A percentile compares a stretch with the other conserved stretches of the same genome.
These are phyloP conservation scores for Eptesicus fuscus DNA, from an alignment of 2,113 vertebrate species.

Conservation along the genomic window DNA sequence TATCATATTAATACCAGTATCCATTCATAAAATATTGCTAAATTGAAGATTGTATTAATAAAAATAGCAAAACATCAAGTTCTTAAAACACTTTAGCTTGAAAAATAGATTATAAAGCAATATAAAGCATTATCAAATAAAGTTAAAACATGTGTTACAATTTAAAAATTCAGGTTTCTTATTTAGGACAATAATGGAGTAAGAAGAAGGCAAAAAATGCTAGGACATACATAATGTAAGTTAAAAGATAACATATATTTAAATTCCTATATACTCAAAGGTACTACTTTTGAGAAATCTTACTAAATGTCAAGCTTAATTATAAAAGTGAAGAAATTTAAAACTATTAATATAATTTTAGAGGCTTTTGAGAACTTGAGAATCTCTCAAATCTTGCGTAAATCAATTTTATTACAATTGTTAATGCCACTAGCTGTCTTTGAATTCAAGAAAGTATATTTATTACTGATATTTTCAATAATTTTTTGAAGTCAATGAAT, in stretches of 20 bases:
- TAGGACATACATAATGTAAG: conserved; percentile 41
- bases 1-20: background rate
- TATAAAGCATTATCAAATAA: background rate
- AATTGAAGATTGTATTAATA: background rate
- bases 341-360: conserved; percentile 76
- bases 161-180: background rate
- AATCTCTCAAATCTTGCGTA: conserved; percentile 78
- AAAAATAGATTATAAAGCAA: background rate
- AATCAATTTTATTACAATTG: conserved; percentile 67
- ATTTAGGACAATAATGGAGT: background rate
- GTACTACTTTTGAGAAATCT: conserved; percentile 72
- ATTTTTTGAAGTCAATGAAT: background rate
- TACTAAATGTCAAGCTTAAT: conserved; percentile 83
- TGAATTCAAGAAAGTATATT: conserved; percentile 59
- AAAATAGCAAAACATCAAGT: background rate
- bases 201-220: background rate
- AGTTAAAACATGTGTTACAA: background rate
- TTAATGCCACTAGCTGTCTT: conserved; percentile 68
- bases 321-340: conserved; percentile 76
- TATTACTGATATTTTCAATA: conserved; percentile 18
- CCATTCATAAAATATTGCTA: background rate
- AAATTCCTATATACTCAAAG: conserved; percentile 69
- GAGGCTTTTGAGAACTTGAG: conserved; percentile 75
- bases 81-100: background rate
- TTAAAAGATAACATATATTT: conserved; percentile 72